Evolutionary conservation across 2,888 invertebrate genomes (phyloP), one percentile per base, ranked within the genome.

Genomic region (Euplagia quadripunctaria): DNA sequence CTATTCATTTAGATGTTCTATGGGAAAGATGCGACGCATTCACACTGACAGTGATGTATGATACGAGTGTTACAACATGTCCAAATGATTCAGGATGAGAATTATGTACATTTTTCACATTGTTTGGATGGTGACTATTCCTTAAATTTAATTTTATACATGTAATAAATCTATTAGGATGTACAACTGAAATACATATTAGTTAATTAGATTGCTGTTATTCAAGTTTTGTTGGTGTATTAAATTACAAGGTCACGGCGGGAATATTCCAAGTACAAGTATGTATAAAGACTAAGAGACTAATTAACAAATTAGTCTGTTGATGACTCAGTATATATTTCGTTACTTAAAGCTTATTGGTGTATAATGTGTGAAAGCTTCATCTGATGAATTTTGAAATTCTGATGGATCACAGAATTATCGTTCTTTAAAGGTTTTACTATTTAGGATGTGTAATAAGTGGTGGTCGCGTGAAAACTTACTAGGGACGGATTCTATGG

Each of bases 1-100:
- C 85, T 86, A 90, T 90, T 90, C 86, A 87, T 91, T 88, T 83
- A 46, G 64, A 69, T 78, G 81, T 85, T 90, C 88, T 87, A 88
- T 89, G 86, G 87, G 86, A 88, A 82, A 84, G 85, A 81, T 82
- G 79, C 83, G 86, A 86, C 81, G 80, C n/a, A 78, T 72, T 75
- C 77, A 72, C 71, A 76, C 73, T 86, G 93, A 92, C 93, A 83
- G 89, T 94, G 93, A 94, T 91, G 79, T 89, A 93, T 93, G 80
- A 83, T 73, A 77, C 82, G 72, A 84, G 83, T 64, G 20, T 79
- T 79, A 84, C 85, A 84, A 85, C 84, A 82, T 82, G 78, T 79
- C 77, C 73, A 80, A 78, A 83, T 79, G 75, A 71, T 74, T 64
- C 76, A 55, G 64, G 61, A 67, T 31, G 55, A 76, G 76, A 77